Conservation (phyloP, 2,888 invertebrate species). For the Meandrusa payeni region DNA sequence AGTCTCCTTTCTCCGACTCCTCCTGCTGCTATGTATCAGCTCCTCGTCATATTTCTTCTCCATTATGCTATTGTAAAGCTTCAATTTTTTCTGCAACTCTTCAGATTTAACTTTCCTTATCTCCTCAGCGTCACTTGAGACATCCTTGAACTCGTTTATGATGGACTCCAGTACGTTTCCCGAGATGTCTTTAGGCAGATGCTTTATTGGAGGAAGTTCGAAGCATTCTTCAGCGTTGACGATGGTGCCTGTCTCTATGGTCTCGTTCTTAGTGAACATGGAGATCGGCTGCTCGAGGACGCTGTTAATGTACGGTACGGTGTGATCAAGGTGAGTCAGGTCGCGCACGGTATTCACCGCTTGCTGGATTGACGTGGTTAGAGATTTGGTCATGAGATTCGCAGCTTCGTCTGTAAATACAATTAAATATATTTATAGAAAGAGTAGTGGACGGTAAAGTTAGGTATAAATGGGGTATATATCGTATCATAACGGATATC, state of each 20-base stretch:
- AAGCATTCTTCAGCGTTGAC: constrained; percentile 87
- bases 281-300: constrained; percentile 66
- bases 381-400: constrained; percentile 67
- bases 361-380: constrained; percentile 65
- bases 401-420: constrained; percentile 53
- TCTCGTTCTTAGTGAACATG: constrained; percentile 55
- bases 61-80: constrained; percentile 86
- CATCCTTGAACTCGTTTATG: constrained; percentile 63
- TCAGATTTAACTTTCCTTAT: constrained; percentile 48
- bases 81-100: constrained; percentile 76
- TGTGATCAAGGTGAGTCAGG: constrained; percentile 58
- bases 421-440: no score
- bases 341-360: constrained; percentile 70
- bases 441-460: no score
- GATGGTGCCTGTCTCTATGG: constrained; percentile 52
- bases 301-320: constrained; percentile 63
- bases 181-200: constrained; percentile 67
- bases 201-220: constrained; percentile 83
- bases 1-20: constrained; percentile 54
- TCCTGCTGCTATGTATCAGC: constrained; percentile 81
- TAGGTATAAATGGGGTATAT: no score
- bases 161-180: constrained; percentile 66
- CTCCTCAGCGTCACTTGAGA: constrained; percentile 55
- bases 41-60: constrained; percentile 87
- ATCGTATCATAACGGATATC: no score